Evolutionary conservation across 2,113 vertebrate species (phyloP), one percentile per base, ranked within the genome.

Genomic region (Hylia prasina): DNA sequence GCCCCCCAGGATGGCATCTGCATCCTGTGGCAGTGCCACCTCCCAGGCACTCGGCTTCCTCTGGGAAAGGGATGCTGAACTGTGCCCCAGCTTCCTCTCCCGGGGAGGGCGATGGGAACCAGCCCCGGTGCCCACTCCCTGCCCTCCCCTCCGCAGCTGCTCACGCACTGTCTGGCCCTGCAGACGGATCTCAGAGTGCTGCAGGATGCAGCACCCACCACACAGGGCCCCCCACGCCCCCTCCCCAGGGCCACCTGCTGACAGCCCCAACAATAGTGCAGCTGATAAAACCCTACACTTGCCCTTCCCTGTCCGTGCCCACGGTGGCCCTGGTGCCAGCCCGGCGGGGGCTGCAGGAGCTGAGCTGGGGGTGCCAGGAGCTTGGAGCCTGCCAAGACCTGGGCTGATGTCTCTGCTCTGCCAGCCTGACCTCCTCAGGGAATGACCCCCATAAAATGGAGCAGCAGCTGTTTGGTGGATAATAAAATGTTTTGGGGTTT

Each of bases 381-480:
- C 75, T 56, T 33, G 42, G 16, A 85, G 35, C 65, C 28, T 2
- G 0, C 25, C 48, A 6, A 23, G 39, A 69, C 45, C 87, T 42
- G 80, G 14, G 30, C 45, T 33, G 48, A 20, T 63, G 45, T 64
- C 44, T 82, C 54, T 82, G 72, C 81, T 66, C 75, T 3, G 0
- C 50, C 4, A 42, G 80, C 65, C 3, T 11, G 77, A 69, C 71
- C 81, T 85, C 90, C 77, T 44, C 2, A 24, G 63, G 61, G 79
- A 80, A 57, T 82, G 86, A 95, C 86, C 90, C 95, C 75, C 56
- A 47, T 96, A 95, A 96, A 97, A 75, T 0, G 58, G 93, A 94
- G 83, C 86, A 86, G 94, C 93, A 93, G 90, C 94, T 95, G 83
- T 89, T 93, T 73, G 65, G 50, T 82, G 84, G 87, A 84, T 73